Base-by-base conservation (phyloP, 2,797 vertebrate species). In the Sylvia borin region DNA sequence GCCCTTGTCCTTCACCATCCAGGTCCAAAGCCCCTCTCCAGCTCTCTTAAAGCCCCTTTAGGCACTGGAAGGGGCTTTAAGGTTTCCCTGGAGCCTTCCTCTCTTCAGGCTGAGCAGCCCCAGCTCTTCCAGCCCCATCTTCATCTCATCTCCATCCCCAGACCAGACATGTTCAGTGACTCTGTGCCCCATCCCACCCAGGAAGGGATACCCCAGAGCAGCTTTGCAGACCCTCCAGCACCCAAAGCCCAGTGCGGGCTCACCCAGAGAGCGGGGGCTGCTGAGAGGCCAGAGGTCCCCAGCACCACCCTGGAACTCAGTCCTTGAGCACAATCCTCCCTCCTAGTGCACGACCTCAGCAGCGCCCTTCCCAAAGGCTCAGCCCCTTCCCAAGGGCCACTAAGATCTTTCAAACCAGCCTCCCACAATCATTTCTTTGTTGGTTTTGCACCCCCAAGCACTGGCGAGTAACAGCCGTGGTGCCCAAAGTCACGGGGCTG, bases 341-440 rank as follows among this genome's bases (percentile, higher is more conserved):
- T 51, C 34, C 31, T 38, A 3, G 7, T 0, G 5, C n/a, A 15
- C 0, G 0, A 20, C 18, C 45, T 29, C 71, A 1, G 45, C 68
- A 48, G 40, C 0, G 0, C n/a, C 15, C 0, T 8, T 85, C 85
- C 70, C 71, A 21, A 67, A 67, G 67, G 47, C 70, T 58, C 78
- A 58, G n/a, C 19, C 58, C 70, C 25, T 82, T 64, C 71, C 54
- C 7, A 5, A 15, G 34, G 47, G 31, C 48, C 83, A 76, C 80
- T 57, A 51, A 66, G 51, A 79, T 3, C 53, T 67, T 53, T 55
- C 80, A 42, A 67, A 90, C 2, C 1, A 0, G 13, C 74, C 62
- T 74, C 57, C 32, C n/a, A 54, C 89, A 88, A 77, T 9, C 20
- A 64, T 54, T 70, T 61, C 54, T 82, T 27, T 54, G 38, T 40